phyloP scores from a whole-genome alignment of 2,888 invertebrate species.

The Tipula helvola region DNA sequence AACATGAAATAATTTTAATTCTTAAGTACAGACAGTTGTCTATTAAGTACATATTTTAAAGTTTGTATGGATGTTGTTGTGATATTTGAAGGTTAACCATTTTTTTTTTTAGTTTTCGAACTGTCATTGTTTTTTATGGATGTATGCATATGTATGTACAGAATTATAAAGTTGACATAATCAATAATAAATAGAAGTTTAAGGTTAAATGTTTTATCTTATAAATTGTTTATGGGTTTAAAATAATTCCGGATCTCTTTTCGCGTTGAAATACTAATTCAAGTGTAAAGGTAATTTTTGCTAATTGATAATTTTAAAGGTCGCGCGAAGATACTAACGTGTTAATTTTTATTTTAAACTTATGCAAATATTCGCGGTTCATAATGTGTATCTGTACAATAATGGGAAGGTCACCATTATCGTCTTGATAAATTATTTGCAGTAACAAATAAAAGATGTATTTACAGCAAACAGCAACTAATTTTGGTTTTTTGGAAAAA shows the following conservation, averaged over 20 bases:
- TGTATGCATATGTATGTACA: background rate
- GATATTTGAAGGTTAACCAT: background rate
- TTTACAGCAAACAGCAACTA: background rate
- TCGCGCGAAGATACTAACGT: background rate
- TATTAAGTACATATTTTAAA: background rate
- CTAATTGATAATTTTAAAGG: background rate
- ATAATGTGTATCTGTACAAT: background rate
- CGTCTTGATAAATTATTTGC: too few relatives aligned
- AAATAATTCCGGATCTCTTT: background rate
- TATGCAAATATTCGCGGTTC: background rate
- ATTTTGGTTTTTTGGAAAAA: background rate
- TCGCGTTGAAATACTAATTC: background rate
- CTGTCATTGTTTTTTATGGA: background rate
- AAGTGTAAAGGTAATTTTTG: background rate
- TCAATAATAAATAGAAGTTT: background rate
- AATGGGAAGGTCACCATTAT: background rate
- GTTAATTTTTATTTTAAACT: background rate
- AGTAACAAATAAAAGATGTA: too few relatives aligned
- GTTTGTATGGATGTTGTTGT: background rate
- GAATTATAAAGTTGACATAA: background rate
- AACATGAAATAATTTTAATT: background rate
- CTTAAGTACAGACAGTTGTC: background rate
- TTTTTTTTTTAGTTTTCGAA: background rate
- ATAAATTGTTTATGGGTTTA: background rate
- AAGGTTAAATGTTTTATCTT: background rate